Conservation (phyloP, 1,140 invertebrate species). For the Patella vulgata region DNA sequence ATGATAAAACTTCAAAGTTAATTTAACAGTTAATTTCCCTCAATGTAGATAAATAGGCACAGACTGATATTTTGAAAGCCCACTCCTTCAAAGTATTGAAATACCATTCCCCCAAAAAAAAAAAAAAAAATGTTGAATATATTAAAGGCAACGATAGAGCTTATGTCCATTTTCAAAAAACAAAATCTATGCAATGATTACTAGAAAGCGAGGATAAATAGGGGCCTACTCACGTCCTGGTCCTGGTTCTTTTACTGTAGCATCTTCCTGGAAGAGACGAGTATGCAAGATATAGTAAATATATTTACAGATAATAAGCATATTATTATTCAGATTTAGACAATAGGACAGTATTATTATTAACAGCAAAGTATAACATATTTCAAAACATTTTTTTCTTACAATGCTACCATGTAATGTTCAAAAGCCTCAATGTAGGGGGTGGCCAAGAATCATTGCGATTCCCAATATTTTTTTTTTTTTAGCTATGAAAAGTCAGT, state of each 20-base stretch:
- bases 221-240: slow-evolving; percentile 52
- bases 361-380: not conserved
- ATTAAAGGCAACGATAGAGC: not conserved
- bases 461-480: too few species aligned
- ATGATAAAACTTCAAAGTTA: too few species aligned
- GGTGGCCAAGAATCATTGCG: not conserved
- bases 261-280: slow-evolving; percentile 58
- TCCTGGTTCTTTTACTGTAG: slow-evolving; percentile 54
- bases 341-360: too few species aligned
- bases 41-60: not conserved
- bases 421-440: not conserved
- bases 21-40: too few species aligned
- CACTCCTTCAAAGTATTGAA: not conserved
- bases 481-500: too few species aligned
- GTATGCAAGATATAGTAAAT: not conserved
- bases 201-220: not conserved
- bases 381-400: not conserved
- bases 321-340: not conserved
- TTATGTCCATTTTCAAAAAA: not conserved
- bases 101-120: not conserved
- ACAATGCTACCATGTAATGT: not conserved
- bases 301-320: not conserved
- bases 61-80: not conserved
- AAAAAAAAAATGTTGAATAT: not conserved
- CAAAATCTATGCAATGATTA: not conserved